Conservation (phyloP, 2,113 vertebrate species). For the Ornithorhynchus anatinus region DNA sequence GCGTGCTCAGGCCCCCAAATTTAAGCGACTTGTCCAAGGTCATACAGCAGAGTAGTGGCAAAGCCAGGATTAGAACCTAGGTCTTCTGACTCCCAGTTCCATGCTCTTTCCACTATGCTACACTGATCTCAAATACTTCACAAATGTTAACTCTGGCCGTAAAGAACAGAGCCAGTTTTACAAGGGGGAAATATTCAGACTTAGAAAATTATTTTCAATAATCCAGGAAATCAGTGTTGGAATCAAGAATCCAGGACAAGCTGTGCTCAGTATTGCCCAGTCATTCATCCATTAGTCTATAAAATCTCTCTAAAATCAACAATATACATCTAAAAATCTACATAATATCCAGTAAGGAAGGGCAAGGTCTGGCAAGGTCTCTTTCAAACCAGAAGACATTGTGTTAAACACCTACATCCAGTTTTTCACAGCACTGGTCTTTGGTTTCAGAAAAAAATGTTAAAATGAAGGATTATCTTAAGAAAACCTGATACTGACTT, state of each 20-base stretch:
- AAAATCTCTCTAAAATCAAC: too few relatives aligned
- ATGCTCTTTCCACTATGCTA: too few relatives aligned
- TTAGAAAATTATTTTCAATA: not conserved
- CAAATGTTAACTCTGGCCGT: too few relatives aligned
- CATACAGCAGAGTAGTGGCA: too few relatives aligned
- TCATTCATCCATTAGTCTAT: not conserved
- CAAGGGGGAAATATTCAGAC: not conserved
- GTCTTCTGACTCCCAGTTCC: too few relatives aligned
- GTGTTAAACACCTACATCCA: too few relatives aligned
- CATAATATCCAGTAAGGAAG: not conserved
- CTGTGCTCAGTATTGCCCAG: not conserved
- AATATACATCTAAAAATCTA: too few relatives aligned
- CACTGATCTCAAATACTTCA: too few relatives aligned
- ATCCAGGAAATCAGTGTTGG: not conserved
- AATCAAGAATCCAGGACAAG: not conserved
- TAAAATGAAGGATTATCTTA: not conserved
- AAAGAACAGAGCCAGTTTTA: too few relatives aligned
- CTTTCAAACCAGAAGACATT: not conserved
- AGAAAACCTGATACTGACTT: not conserved
- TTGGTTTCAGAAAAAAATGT: not conserved
- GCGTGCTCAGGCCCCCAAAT: too few relatives aligned
- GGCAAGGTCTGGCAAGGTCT: not conserved
- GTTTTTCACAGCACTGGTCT: not conserved
- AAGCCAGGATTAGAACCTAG: too few relatives aligned
- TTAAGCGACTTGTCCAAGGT: too few relatives aligned